A percentile compares a stretch with the other conserved stretches of the same genome.
phyloP scores from a whole-genome alignment of 2,888 invertebrate species.

The Leucoma salicis region DNA sequence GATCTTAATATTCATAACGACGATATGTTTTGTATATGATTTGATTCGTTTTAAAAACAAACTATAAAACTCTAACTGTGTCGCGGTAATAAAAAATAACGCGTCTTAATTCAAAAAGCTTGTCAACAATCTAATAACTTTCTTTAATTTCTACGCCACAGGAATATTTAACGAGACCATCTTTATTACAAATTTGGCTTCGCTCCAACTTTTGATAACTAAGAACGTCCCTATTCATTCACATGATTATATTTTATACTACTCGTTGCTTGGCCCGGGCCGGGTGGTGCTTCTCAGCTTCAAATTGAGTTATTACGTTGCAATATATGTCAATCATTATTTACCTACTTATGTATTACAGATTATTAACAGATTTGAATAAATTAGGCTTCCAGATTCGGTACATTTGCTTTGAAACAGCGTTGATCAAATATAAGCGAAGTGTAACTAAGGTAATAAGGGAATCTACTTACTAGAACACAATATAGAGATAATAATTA shows the following conservation, averaged over 20 bases:
- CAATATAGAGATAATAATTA: too few species aligned
- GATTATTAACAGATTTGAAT: too few species aligned
- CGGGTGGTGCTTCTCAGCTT: background rate
- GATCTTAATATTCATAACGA: conserved; percentile 22
- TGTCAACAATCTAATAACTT: conserved; percentile 37
- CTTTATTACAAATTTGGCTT: conserved; percentile 77
- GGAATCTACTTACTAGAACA: too few species aligned
- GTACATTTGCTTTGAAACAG: too few species aligned
- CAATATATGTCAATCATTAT: too few species aligned
- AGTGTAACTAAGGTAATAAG: too few species aligned
- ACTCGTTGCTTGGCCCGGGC: conserved; percentile 8
- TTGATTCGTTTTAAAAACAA: conserved; percentile 22
- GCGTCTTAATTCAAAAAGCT: conserved; percentile 32
- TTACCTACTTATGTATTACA: too few species aligned
- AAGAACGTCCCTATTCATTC: conserved; percentile 48
- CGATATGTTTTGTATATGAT: conserved; percentile 15
- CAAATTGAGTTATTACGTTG: background rate
- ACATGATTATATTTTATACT: conserved; percentile 54
- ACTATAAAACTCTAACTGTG: conserved; percentile 21
- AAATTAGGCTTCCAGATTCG: too few species aligned
- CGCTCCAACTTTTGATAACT: conserved; percentile 64
- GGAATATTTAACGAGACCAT: conserved; percentile 68
- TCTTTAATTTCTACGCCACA: conserved; percentile 34
- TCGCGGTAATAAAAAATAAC: conserved; percentile 24
- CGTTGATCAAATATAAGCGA: too few species aligned